Evolutionary conservation across 1,140 invertebrate species (phyloP).

Genomic region (Papilio aristodemus): DNA sequence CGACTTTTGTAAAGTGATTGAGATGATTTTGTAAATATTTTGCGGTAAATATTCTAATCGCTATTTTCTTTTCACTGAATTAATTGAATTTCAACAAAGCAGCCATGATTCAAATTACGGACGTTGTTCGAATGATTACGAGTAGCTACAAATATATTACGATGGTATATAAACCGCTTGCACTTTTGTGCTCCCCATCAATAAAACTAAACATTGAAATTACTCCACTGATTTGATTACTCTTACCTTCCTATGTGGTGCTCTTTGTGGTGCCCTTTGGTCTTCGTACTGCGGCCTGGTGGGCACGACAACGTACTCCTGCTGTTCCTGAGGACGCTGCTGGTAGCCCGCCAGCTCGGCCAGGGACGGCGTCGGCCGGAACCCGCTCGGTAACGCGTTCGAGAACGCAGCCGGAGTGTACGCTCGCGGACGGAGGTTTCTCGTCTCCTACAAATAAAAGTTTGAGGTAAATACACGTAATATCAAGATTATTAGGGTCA

Average conservation of each 20-base stretch:
- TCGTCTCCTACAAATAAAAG: conserved; percentile 56
- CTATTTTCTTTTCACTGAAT: no score
- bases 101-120: no score
- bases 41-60: not conserved
- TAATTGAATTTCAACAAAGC: no score
- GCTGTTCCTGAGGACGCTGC: conserved; percentile 48
- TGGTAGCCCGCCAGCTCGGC: conserved; percentile 72
- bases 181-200: not conserved
- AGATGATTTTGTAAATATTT: not conserved
- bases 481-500: no score
- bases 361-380: conserved; percentile 68
- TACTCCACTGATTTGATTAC: not conserved
- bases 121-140: no score
- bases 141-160: no score
- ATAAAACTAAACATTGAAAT: not conserved
- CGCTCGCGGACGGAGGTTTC: conserved; percentile 68
- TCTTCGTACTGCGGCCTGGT: conserved; percentile 56
- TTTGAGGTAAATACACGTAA: not conserved
- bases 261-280: conserved; percentile 49
- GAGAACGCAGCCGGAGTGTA: conserved; percentile 61
- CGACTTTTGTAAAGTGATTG: not conserved
- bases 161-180: no score
- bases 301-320: conserved; percentile 53
- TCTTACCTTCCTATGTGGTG: conserved; percentile 62
- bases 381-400: conserved; percentile 66